Evolutionary conservation across 1,140 invertebrate species (phyloP).

Genomic region (Drosophila ananassae): DNA sequence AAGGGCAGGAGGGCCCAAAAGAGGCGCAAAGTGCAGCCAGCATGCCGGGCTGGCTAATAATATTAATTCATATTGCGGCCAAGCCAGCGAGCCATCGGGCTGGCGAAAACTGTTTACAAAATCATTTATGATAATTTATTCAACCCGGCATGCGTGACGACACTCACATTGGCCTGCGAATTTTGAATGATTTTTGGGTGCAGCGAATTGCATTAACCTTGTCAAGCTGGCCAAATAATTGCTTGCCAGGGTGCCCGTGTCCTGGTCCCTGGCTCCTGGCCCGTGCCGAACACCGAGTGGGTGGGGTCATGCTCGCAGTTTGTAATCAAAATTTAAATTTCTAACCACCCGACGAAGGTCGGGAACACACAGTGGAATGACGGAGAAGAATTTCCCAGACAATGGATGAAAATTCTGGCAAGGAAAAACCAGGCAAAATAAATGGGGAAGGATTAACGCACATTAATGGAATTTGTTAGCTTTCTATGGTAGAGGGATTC

Average conservation of each 20-base stretch:
- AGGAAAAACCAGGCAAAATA: slow-evolving; percentile 11
- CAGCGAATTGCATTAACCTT: slow-evolving; percentile 76
- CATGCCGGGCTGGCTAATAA: slow-evolving; percentile 45
- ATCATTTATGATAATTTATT: slow-evolving; percentile 79
- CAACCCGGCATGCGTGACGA: slow-evolving; percentile 64
- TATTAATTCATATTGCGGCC: slow-evolving; percentile 67
- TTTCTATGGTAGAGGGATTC: slow-evolving; percentile 21
- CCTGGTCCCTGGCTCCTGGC: background rate
- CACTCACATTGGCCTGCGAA: slow-evolving; percentile 20
- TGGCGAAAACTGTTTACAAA: slow-evolving; percentile 44
- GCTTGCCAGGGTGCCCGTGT: slow-evolving; percentile 17
- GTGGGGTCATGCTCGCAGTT: slow-evolving; percentile 27
- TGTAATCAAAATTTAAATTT: slow-evolving; percentile 48
- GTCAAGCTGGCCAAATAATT: slow-evolving; percentile 66
- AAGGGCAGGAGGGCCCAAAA: slow-evolving; percentile 11
- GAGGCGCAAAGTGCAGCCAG: slow-evolving; percentile 39
- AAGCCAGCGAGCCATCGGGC: background rate
- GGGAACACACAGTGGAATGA: slow-evolving; percentile 23
- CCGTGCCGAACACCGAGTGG: slow-evolving; percentile 19
- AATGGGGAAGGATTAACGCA: slow-evolving; percentile 38
- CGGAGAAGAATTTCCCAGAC: slow-evolving; percentile 24
- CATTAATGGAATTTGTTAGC: slow-evolving; percentile 48
- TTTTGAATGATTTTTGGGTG: slow-evolving; percentile 69
- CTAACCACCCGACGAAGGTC: slow-evolving; percentile 27
- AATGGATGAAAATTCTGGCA: slow-evolving; percentile 14